Conservation (phyloP, 1,140 invertebrate species). For the Pseudomyrmex concolor region DNA sequence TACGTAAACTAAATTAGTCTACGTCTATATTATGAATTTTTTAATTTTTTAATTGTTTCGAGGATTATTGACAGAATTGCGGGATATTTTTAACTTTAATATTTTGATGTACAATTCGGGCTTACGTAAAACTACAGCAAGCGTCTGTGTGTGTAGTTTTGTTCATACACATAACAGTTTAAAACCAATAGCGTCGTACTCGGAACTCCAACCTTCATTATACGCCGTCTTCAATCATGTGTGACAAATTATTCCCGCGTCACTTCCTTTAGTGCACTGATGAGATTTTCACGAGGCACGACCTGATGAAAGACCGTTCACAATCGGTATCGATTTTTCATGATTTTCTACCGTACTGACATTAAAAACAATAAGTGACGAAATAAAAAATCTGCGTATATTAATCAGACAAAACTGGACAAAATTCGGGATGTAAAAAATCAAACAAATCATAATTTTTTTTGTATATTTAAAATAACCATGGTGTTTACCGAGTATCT, state of each 20-base stretch:
- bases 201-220: conserved; percentile 67
- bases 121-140: no score
- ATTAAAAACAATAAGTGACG: neutral
- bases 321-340: neutral
- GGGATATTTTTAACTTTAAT: neutral
- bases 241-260: conserved; percentile 76
- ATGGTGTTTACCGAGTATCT: neutral
- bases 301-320: conserved; percentile 36
- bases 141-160: neutral
- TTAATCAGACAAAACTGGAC: neutral
- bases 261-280: conserved; percentile 66
- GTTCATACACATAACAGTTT: conserved; percentile 22
- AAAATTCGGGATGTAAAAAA: neutral
- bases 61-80: no score
- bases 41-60: neutral
- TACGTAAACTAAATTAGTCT: neutral
- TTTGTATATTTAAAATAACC: no score
- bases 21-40: neutral
- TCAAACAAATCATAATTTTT: neutral
- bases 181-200: conserved; percentile 57
- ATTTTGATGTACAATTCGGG: no score
- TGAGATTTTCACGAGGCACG: conserved; percentile 32
- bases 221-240: conserved; percentile 72
- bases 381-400: conserved; percentile 13
- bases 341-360: neutral